These are phyloP conservation scores for Siniperca undulata DNA, from an alignment of 2,797 vertebrate species.

Conservation along the genomic window DNA sequence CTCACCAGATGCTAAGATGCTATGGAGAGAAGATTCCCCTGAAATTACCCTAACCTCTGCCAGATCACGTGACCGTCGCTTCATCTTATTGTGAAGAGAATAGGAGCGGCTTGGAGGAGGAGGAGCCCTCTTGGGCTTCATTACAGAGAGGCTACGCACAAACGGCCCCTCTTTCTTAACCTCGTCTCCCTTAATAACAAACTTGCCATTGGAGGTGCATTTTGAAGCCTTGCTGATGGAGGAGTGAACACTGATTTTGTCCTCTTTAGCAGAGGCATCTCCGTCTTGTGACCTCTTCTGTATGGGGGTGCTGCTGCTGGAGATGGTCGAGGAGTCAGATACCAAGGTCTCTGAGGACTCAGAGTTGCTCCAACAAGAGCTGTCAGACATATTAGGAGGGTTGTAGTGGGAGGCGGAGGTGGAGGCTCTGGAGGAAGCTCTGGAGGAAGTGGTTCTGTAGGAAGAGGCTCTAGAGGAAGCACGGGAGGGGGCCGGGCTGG, in stretches of 20 bases:
- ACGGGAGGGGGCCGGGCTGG: constrained; percentile 91
- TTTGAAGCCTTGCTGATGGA: constrained; percentile 59
- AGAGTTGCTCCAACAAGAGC: constrained; percentile 90
- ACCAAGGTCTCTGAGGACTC: constrained; percentile 96
- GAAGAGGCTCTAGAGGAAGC: constrained; percentile 87
- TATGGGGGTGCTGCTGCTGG: constrained; percentile 84
- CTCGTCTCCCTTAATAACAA: constrained; percentile 50
- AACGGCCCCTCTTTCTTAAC: constrained; percentile 79
- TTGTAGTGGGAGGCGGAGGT: constrained; percentile 72
- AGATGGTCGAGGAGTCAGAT: constrained; percentile 95
- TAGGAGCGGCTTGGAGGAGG: constrained; percentile 90
- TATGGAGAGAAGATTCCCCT: constrained; percentile 43
- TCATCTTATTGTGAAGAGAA: constrained; percentile 88
- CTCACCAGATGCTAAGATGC: constrained; percentile 36
- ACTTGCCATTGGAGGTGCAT: constrained; percentile 63
- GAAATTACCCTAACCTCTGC: constrained; percentile 52
- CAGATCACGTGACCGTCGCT: constrained; percentile 77
- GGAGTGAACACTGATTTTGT: constrained; percentile 75
- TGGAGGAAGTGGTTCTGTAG: constrained; percentile 87
- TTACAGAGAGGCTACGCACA: constrained; percentile 90
- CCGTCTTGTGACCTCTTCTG: constrained; percentile 48
- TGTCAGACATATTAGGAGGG: constrained; percentile 68
- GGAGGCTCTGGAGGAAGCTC: constrained; percentile 89
- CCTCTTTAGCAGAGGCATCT: constrained; percentile 44
- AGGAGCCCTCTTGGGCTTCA: constrained; percentile 90